phyloP scores from a whole-genome alignment of 1,140 invertebrate species.

The Procambarus clarkii region DNA sequence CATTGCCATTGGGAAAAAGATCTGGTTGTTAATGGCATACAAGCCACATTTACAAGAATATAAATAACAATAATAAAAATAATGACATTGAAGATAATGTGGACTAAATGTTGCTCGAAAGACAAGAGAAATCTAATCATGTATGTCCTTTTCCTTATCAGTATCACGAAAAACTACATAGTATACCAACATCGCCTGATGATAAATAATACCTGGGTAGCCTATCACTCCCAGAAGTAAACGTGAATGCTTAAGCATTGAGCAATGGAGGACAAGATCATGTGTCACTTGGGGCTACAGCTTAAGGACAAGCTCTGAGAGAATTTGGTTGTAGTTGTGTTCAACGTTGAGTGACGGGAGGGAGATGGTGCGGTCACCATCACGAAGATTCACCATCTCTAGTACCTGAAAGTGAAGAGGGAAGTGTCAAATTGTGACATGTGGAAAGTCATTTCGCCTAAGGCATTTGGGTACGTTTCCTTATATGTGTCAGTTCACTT shows the following conservation, averaged over 20 bases:
- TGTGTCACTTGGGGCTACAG: constrained; percentile 66
- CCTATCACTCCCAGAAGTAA: background rate
- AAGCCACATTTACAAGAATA: no score
- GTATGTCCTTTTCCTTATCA: no score
- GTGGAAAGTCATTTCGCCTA: no score
- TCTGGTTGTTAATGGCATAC: no score
- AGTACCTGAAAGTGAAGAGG: constrained; percentile 68
- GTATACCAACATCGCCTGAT: background rate
- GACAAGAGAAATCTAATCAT: no score
- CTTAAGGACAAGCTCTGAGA: constrained; percentile 77
- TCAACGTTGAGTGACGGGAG: constrained; percentile 77
- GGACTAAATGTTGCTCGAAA: no score
- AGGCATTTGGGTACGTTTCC: no score
- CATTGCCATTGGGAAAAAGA: no score
- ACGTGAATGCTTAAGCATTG: background rate
- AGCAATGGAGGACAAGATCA: constrained; percentile 18
- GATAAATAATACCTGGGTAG: background rate
- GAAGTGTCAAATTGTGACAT: background rate
- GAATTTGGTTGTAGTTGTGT: constrained; percentile 78
- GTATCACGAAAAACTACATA: no score
- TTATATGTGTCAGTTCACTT: no score
- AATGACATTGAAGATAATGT: no score
- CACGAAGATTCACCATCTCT: constrained; percentile 76
- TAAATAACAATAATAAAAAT: no score
- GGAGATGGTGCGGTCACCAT: constrained; percentile 76